Evolutionary conservation across 2,888 invertebrate genomes (phyloP).

Genomic region (Caenorhabditis imperialis): DNA sequence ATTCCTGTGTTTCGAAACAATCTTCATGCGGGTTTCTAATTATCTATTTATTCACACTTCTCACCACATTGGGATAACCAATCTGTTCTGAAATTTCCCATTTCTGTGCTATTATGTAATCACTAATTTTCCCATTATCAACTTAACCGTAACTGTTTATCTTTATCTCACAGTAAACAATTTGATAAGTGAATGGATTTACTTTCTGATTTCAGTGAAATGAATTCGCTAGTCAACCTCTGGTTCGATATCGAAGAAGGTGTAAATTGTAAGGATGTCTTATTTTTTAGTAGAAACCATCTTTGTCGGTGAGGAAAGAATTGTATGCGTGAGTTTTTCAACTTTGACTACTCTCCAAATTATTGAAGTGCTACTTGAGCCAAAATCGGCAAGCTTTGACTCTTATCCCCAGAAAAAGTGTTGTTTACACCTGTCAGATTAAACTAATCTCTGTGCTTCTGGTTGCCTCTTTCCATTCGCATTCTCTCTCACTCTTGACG

Average conservation of each 20-base stretch:
- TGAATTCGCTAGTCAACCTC: too few relatives aligned
- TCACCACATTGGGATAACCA: slow-evolving; percentile 17
- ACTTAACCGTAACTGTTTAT: too few relatives aligned
- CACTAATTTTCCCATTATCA: slow-evolving; percentile 4
- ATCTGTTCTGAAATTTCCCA: slow-evolving; percentile 28
- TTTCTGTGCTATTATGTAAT: slow-evolving; percentile 33
- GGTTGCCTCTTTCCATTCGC: too few relatives aligned
- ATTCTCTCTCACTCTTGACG: background rate
- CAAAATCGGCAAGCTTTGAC: too few relatives aligned
- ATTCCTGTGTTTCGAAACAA: slow-evolving; percentile 13
- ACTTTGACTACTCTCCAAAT: background rate
- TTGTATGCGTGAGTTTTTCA: slow-evolving; percentile 18
- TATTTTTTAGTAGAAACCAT: background rate
- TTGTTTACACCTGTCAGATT: too few relatives aligned
- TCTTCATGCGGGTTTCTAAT: background rate
- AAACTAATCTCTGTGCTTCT: too few relatives aligned
- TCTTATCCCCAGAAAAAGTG: too few relatives aligned
- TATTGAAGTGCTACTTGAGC: too few relatives aligned
- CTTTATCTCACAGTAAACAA: slow-evolving; percentile 9
- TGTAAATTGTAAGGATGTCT: too few relatives aligned
- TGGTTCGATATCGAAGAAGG: slow-evolving; percentile 3
- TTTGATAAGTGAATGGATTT: background rate
- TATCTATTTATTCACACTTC: background rate
- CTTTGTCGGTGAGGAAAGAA: background rate
- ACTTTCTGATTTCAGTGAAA: too few relatives aligned